Conservation (phyloP, 1,140 invertebrate genomes). For the Phymorhynchus buccinoides region DNA sequence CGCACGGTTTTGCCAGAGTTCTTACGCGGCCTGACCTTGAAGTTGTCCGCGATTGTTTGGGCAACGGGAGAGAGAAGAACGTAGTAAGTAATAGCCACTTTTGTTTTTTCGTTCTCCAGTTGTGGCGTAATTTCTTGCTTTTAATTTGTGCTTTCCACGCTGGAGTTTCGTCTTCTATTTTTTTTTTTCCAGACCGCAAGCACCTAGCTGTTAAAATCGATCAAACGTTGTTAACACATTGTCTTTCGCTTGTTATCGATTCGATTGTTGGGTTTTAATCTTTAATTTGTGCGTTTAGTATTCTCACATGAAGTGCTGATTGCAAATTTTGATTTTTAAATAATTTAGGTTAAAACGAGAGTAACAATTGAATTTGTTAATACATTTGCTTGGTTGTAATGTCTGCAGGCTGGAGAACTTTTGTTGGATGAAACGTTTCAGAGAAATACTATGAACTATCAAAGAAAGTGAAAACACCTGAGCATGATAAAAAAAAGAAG, state of each 20-base stretch:
- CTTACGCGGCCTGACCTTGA: constrained; percentile 8
- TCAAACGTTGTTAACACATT: background rate
- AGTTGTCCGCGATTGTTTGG: constrained; percentile 29
- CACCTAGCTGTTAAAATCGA: background rate
- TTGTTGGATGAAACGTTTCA: no score
- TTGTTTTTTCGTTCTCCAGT: constrained; percentile 29
- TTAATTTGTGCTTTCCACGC: background rate
- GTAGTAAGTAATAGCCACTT: constrained; percentile 43
- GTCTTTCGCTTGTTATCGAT: background rate
- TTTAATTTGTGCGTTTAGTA: constrained; percentile 3
- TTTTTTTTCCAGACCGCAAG: background rate
- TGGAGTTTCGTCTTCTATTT: background rate
- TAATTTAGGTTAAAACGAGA: background rate
- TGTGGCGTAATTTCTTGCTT: constrained; percentile 12
- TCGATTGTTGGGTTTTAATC: background rate
- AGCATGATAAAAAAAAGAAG: no score
- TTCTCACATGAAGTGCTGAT: background rate
- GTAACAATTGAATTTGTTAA: no score
- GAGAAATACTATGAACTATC: no score
- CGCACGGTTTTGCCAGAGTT: constrained; percentile 6
- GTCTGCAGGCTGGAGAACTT: no score
- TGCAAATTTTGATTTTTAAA: background rate
- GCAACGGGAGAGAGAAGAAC: constrained; percentile 37
- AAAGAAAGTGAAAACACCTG: no score
- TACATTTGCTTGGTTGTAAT: no score